phyloP scores from a whole-genome alignment of 2,113 vertebrate genomes.

The Mesoclemmys tuberculata region DNA sequence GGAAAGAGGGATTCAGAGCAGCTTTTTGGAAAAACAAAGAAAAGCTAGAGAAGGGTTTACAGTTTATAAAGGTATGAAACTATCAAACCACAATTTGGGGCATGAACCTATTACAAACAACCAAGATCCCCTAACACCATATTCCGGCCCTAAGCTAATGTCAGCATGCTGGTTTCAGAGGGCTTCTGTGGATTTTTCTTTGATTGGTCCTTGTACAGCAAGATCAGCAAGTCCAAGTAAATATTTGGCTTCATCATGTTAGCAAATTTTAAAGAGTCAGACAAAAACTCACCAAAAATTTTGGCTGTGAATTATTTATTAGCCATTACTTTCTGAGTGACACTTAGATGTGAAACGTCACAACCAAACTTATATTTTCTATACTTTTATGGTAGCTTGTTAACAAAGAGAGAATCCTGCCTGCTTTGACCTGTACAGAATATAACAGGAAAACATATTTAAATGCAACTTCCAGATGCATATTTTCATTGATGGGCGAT shows the following conservation, averaged over 20 bases:
- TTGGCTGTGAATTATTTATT: background rate
- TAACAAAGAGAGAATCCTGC: background rate
- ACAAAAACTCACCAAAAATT: background rate
- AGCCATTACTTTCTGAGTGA: background rate
- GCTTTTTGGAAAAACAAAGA: background rate
- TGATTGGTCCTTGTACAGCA: background rate
- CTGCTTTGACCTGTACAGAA: background rate
- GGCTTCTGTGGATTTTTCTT: background rate
- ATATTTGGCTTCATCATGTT: background rate
- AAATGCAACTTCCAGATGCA: background rate
- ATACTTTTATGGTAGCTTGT: background rate
- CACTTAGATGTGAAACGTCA: background rate
- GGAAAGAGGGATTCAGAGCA: background rate
- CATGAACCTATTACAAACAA: background rate
- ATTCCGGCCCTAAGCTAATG: background rate
- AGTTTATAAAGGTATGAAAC: background rate
- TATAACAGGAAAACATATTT: background rate
- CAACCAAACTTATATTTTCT: background rate
- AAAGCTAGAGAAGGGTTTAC: background rate
- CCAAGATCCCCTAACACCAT: background rate
- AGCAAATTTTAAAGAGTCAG: background rate
- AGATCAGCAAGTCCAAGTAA: background rate
- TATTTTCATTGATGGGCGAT: background rate
- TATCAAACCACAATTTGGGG: background rate
- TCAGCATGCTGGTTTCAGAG: background rate